phyloP scores from a whole-genome alignment of 2,888 invertebrate genomes.

The Chymomyza amoena region DNA sequence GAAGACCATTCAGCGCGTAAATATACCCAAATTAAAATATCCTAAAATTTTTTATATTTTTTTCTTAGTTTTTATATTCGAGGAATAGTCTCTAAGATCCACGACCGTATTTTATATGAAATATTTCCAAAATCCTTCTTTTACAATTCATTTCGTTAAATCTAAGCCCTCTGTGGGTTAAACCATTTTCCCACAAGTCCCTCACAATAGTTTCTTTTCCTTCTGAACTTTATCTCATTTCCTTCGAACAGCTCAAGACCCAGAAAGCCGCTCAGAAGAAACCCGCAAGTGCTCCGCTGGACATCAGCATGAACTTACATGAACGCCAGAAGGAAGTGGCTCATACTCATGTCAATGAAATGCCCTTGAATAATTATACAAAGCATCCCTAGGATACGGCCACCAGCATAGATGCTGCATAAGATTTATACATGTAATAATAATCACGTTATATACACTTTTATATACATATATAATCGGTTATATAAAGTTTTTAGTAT shows the following conservation, averaged over 20 bases:
- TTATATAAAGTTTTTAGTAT: conserved; percentile 3
- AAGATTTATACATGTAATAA: conserved; percentile 35
- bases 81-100: too few relatives aligned
- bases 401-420: conserved; percentile 55
- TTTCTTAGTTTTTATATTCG: not conserved
- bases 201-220: not conserved
- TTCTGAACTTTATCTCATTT: not conserved
- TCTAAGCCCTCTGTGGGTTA: too few relatives aligned
- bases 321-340: conserved; percentile 76
- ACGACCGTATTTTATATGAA: too few relatives aligned
- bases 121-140: too few relatives aligned
- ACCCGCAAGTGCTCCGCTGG: conserved; percentile 66
- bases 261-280: conserved; percentile 78
- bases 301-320: conserved; percentile 73
- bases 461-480: conserved; percentile 4
- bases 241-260: conserved; percentile 75
- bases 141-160: too few relatives aligned
- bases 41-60: not conserved
- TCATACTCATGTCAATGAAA: conserved; percentile 75
- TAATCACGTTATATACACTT: not conserved
- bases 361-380: conserved; percentile 77
- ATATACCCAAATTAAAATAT: conserved; percentile 37
- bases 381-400: conserved; percentile 77
- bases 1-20: conserved; percentile 79
- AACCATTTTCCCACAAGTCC: conserved; percentile 17